A percentile compares a stretch with the other conserved stretches of the same genome.
These are phyloP conservation scores for Thereva nobilitata DNA, from an alignment of 2,888 invertebrate species.

Conservation along the genomic window DNA sequence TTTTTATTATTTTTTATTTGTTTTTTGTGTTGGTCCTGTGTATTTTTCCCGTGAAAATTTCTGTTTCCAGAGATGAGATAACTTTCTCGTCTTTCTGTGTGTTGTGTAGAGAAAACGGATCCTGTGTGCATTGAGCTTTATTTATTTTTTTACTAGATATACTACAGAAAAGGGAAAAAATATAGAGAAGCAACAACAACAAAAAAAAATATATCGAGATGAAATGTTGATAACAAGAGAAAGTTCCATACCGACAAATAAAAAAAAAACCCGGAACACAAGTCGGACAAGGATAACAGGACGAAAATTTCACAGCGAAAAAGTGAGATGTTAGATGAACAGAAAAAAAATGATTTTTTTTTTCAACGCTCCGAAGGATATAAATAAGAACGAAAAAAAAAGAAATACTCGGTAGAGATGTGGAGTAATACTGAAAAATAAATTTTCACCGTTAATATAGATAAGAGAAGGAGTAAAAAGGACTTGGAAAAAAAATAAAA, in stretches of 20 bases:
- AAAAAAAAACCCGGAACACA: not conserved
- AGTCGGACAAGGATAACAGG: slow-evolving; percentile 17
- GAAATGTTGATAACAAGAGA: slow-evolving; percentile 12
- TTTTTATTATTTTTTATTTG: too few relatives aligned
- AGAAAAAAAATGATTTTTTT: too few relatives aligned
- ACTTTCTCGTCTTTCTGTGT: too few relatives aligned
- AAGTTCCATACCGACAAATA: not conserved
- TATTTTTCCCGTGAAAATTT: too few relatives aligned
- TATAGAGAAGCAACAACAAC: not conserved
- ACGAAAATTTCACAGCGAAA: not conserved
- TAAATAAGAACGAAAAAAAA: not conserved
- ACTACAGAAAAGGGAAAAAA: too few relatives aligned
- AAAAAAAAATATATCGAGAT: not conserved
- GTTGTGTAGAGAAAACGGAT: too few relatives aligned
- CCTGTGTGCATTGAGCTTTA: too few relatives aligned
- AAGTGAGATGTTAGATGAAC: slow-evolving; percentile 12
- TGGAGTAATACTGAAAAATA: slow-evolving; percentile 13
- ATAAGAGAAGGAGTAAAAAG: not conserved
- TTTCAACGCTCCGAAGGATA: not conserved
- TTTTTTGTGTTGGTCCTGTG: too few relatives aligned
- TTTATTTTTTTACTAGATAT: too few relatives aligned
- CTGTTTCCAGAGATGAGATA: too few relatives aligned
- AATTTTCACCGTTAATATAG: slow-evolving; percentile 24
- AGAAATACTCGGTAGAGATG: not conserved
- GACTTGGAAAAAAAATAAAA: not conserved